Percentiles rank a stretch among this genome's conserved stretches.
These are phyloP conservation scores for Fissipunctia ypsillon DNA, from an alignment of 2,888 invertebrate species.

Conservation along the genomic window DNA sequence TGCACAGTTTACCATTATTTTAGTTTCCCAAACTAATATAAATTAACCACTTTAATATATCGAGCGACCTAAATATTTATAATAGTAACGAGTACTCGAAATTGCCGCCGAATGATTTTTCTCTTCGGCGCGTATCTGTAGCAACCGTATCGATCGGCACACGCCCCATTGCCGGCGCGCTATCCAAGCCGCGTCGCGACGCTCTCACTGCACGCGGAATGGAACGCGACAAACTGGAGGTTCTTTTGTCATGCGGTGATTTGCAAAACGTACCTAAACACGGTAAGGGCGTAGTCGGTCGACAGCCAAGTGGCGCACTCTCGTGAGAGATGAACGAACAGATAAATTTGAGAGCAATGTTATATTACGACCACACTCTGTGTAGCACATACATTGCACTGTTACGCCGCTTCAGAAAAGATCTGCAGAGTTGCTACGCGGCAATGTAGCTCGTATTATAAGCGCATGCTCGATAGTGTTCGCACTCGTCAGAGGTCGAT, in stretches of 20 bases:
- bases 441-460: constrained; percentile 69
- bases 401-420: neutral
- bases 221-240: constrained; percentile 77
- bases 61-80: constrained; percentile 64
- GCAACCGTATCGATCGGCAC: constrained; percentile 84
- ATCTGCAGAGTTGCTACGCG: neutral
- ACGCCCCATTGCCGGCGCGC: constrained; percentile 82
- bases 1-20: constrained; percentile 21
- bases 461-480: constrained; percentile 26
- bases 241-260: constrained; percentile 79
- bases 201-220: constrained; percentile 77
- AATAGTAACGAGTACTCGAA: constrained; percentile 76
- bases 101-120: constrained; percentile 84
- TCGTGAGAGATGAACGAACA: constrained; percentile 89
- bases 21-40: constrained; percentile 22
- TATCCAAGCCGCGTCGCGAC: constrained; percentile 58
- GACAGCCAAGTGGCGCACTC: constrained; percentile 89
- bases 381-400: constrained; percentile 74
- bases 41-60: constrained; percentile 58
- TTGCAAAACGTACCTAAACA: constrained; percentile 83
- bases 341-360: constrained; percentile 82
- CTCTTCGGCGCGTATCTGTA: constrained; percentile 71
- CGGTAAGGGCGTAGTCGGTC: constrained; percentile 86
- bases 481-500: constrained; percentile 39
- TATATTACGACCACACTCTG: constrained; percentile 48